Percentiles rank a stretch among this genome's conserved stretches.
These are phyloP conservation scores for Mesembrinibis cayennensis DNA, from an alignment of 2,113 vertebrate genomes.

Conservation along the genomic window DNA sequence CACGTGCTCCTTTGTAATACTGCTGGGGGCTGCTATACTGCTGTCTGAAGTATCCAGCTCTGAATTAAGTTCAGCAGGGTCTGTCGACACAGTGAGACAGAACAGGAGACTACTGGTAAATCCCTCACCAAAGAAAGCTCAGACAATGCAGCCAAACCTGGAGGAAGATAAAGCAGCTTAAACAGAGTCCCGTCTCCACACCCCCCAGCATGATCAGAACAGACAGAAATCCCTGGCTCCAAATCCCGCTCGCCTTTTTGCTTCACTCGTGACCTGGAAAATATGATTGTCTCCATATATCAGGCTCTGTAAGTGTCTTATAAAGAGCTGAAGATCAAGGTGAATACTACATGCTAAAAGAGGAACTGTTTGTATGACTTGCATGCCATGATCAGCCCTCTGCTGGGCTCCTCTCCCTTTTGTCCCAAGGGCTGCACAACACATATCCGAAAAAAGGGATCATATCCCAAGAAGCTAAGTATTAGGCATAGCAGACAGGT, in stretches of 20 bases:
- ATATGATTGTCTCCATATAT: not conserved
- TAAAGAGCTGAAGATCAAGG: not conserved
- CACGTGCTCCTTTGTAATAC: conserved; percentile 11
- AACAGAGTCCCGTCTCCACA: not conserved
- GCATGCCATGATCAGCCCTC: not conserved
- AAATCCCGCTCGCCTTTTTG: not conserved
- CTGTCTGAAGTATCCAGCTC: not conserved
- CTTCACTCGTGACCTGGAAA: not conserved
- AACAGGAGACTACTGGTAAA: not conserved
- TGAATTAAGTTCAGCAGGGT: not conserved
- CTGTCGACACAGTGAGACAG: not conserved
- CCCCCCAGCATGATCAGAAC: not conserved
- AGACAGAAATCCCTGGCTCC: not conserved
- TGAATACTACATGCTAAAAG: not conserved
- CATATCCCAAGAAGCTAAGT: not conserved
- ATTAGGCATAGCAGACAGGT: not conserved
- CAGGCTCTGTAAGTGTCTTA: not conserved
- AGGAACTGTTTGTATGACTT: not conserved
- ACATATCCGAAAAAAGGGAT: not conserved
- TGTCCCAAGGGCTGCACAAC: not conserved
- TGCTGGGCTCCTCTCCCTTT: not conserved
- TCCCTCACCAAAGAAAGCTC: not conserved
- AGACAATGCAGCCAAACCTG: not conserved
- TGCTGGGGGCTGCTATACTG: not conserved
- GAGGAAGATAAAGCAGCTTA: not conserved